These are phyloP conservation scores for Ageneiosus marmoratus DNA, from an alignment of 2,113 vertebrate genomes.

Conservation along the genomic window DNA sequence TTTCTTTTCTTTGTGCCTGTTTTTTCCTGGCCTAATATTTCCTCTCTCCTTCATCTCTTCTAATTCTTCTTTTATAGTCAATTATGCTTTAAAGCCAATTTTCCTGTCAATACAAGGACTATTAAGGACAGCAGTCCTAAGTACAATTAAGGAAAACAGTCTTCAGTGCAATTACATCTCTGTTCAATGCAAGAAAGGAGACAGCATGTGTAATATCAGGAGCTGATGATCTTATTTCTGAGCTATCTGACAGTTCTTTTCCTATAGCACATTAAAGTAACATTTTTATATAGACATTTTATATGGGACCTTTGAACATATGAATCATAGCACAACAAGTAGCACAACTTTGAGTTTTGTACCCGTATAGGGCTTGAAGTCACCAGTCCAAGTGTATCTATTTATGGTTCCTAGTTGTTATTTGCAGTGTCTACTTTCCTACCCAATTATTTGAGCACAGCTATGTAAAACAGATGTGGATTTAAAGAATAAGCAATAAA, in stretches of 20 bases:
- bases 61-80: conserved; percentile 11
- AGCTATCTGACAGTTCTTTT: conserved; percentile 1
- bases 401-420: conserved; percentile 1
- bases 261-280: conserved; percentile 15
- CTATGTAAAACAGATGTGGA: conserved; percentile 8
- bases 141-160: conserved; percentile 17
- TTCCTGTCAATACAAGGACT: conserved; percentile 15
- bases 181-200: not conserved
- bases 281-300: conserved; percentile 4
- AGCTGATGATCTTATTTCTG: not conserved
- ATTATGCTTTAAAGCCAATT: not conserved
- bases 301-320: conserved; percentile 17
- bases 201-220: not conserved
- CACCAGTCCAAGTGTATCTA: not conserved
- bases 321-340: not conserved
- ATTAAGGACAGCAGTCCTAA: not conserved
- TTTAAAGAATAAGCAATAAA: conserved; percentile 20
- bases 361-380: not conserved
- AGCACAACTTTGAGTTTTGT: conserved; percentile 7
- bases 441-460: not conserved
- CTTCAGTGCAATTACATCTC: not conserved
- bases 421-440: conserved; percentile 11
- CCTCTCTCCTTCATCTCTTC: conserved; percentile 2
- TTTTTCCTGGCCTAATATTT: not conserved
- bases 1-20: not conserved